phyloP scores from a whole-genome alignment of 2,113 vertebrate genomes.

The Cromileptes altivelis region DNA sequence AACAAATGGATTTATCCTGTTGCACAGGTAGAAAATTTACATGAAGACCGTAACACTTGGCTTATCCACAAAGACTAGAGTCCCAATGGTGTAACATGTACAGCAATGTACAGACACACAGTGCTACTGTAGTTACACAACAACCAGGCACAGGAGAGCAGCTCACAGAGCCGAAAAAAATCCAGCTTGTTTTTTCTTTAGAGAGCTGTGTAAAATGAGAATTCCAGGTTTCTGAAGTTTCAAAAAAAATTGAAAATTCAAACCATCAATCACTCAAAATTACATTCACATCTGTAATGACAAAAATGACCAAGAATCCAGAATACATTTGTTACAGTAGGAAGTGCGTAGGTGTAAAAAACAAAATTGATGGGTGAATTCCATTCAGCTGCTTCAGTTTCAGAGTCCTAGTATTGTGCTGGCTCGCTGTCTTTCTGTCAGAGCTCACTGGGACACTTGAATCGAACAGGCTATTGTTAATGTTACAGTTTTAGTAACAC shows the following conservation, averaged over 20 bases:
- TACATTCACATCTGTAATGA: neutral
- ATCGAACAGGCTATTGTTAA: too few species aligned
- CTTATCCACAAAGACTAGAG: neutral
- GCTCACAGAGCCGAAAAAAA: neutral
- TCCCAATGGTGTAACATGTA: neutral
- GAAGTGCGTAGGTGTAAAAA: too few species aligned
- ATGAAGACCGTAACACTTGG: neutral
- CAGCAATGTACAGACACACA: neutral
- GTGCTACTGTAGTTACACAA: neutral
- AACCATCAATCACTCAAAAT: neutral
- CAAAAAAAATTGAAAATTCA: neutral
- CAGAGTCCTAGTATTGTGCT: too few species aligned
- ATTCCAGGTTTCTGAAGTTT: neutral
- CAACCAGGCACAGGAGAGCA: neutral
- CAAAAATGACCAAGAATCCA: too few species aligned
- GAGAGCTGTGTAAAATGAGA: neutral
- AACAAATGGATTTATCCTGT: slow-evolving; percentile 26
- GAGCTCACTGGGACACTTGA: too few species aligned
- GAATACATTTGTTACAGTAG: too few species aligned
- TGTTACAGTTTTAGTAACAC: too few species aligned
- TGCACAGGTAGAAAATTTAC: neutral
- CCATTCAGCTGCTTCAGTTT: too few species aligned
- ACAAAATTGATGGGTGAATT: too few species aligned
- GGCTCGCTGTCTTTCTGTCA: too few species aligned
- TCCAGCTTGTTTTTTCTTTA: neutral